phyloP scores from a whole-genome alignment of 2,797 vertebrate species.

The Natrix natrix region DNA sequence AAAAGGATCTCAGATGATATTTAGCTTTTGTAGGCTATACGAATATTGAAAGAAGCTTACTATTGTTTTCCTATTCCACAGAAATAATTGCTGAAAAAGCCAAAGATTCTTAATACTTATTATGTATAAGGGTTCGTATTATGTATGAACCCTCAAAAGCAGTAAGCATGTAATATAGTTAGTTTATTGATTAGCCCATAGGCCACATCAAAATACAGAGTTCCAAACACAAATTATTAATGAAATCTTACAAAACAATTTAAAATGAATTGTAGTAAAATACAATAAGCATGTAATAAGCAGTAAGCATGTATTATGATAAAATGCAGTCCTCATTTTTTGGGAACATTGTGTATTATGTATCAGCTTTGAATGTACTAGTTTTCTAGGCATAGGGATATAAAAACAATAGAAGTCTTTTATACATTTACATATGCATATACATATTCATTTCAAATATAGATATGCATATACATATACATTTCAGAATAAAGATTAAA shows the following conservation, averaged over 20 bases:
- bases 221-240: too few species aligned
- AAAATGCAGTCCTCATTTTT: not conserved
- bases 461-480: too few species aligned
- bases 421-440: too few species aligned
- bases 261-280: too few species aligned
- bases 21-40: not conserved
- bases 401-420: not conserved
- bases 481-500: too few species aligned
- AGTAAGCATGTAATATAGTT: conserved; percentile 23
- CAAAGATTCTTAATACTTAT: conserved; percentile 43
- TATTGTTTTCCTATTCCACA: conserved; percentile 27
- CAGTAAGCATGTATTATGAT: conserved; percentile 37
- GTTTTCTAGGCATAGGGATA: not conserved
- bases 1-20: not conserved
- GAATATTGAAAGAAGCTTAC: not conserved
- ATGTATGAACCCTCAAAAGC: conserved; percentile 11
- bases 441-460: too few species aligned
- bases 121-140: too few species aligned
- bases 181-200: too few species aligned
- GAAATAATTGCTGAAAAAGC: conserved; percentile 12
- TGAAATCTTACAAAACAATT: too few species aligned
- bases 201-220: too few species aligned
- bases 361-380: not conserved
- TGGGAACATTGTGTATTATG: not conserved
- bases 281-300: not conserved